Conservation (phyloP, 1,140 invertebrate species). For the Gonatopus flavifemur region DNA sequence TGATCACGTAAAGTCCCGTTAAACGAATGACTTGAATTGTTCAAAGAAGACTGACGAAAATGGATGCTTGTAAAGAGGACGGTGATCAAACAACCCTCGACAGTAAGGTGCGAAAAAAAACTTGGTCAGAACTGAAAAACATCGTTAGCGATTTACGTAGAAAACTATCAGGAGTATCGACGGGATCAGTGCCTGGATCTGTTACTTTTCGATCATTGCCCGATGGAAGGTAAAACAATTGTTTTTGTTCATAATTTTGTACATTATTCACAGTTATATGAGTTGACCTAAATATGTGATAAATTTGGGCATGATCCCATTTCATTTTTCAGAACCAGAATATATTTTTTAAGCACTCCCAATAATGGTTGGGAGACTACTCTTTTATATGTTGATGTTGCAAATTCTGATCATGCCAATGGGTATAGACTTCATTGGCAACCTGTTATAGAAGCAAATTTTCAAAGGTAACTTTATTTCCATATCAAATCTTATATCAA, state of each 20-base stretch:
- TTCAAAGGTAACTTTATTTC: slow-evolving; percentile 60
- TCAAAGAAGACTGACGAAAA: slow-evolving; percentile 12
- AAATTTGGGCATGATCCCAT: background rate
- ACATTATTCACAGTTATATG: background rate
- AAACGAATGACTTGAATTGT: slow-evolving; percentile 13
- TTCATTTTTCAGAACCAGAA: slow-evolving; percentile 62
- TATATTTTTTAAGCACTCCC: slow-evolving; percentile 87
- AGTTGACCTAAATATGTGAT: background rate
- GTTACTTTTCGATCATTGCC: slow-evolving; percentile 77
- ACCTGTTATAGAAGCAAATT: slow-evolving; percentile 71
- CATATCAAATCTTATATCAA: too few relatives aligned
- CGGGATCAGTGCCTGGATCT: slow-evolving; percentile 73
- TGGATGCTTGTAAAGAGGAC: slow-evolving; percentile 34
- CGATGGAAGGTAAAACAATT: slow-evolving; percentile 62
- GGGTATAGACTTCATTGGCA: slow-evolving; percentile 67
- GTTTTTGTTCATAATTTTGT: background rate
- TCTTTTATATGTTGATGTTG: slow-evolving; percentile 81
- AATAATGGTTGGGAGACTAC: slow-evolving; percentile 86
- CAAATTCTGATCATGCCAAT: slow-evolving; percentile 58
- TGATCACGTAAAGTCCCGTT: slow-evolving; percentile 9
- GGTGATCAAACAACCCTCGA: slow-evolving; percentile 18
- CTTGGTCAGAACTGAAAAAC: slow-evolving; percentile 79
- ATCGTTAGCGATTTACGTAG: slow-evolving; percentile 81
- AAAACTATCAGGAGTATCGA: slow-evolving; percentile 73
- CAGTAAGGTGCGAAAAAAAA: slow-evolving; percentile 34